phyloP scores from a whole-genome alignment of 2,113 vertebrate species.

The Mesoclemmys tuberculata region DNA sequence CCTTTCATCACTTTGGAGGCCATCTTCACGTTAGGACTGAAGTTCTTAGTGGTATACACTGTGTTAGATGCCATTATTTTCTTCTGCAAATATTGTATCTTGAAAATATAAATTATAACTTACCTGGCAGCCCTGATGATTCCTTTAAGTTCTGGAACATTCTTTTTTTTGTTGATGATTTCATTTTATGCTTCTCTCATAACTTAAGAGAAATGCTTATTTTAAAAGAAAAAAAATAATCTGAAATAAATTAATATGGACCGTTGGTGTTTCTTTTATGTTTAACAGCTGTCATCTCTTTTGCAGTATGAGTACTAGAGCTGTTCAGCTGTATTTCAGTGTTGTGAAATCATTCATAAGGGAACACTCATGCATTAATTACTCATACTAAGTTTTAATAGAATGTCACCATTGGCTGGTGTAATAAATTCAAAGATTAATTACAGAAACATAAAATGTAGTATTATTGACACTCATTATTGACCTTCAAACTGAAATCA shows the following conservation, averaged over 20 bases:
- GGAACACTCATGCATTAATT: neutral
- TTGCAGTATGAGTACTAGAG: neutral
- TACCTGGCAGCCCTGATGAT: neutral
- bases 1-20: too few relatives aligned
- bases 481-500: accelerated
- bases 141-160: neutral
- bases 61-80: neutral
- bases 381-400: neutral
- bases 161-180: neutral
- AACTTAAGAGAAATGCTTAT: neutral
- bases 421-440: neutral
- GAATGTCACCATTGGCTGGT: neutral
- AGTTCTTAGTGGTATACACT: neutral
- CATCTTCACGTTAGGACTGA: neutral
- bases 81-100: neutral
- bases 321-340: neutral
- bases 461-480: neutral
- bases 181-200: neutral
- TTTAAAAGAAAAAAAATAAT: neutral
- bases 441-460: neutral
- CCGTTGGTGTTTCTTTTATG: neutral
- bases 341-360: neutral
- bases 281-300: neutral
- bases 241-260: neutral
- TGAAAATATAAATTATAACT: conserved; percentile 6